Evolutionary conservation across 92 coral and sea anemone genomes (phyloP).

Genomic region (Galaxea fascicularis): DNA sequence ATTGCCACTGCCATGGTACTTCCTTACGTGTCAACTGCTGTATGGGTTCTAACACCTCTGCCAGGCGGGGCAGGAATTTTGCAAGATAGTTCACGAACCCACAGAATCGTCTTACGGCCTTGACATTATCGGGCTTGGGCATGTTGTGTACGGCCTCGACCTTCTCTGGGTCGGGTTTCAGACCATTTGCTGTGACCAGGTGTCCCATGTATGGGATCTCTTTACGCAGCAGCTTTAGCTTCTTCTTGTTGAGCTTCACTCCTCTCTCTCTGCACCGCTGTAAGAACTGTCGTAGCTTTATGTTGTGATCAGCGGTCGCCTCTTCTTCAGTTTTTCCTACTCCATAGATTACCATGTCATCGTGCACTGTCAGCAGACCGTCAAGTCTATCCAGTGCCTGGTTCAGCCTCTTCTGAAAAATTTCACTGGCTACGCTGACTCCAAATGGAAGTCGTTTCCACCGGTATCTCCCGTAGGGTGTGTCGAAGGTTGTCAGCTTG

Average conservation of each 20-base stretch:
- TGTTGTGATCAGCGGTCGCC: conserved; percentile 47
- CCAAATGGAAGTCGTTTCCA: conserved; percentile 72
- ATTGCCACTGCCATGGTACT: conserved; percentile 43
- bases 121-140: conserved; percentile 55
- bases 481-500: conserved; percentile 58
- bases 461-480: conserved; percentile 44
- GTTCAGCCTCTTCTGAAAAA: conserved; percentile 67
- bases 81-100: conserved; percentile 69
- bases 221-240: conserved; percentile 40
- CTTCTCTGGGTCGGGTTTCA: conserved; percentile 50
- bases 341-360: conserved; percentile 74
- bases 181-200: conserved; percentile 49
- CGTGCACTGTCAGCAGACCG: conserved; percentile 58
- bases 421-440: conserved; percentile 57
- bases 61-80: conserved; percentile 54
- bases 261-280: conserved; percentile 50
- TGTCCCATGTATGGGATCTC: conserved; percentile 64
- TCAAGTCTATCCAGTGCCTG: conserved; percentile 69
- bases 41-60: conserved; percentile 47
- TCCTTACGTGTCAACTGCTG: conserved; percentile 49
- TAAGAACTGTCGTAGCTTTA: conserved; percentile 37
- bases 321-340: conserved; percentile 62
- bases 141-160: conserved; percentile 23
- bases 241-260: conserved; percentile 46
- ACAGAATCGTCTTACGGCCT: conserved; percentile 61